Conservation (phyloP, 53 echinoderm and acorn worm genomes). For the Echinometra lucunter region DNA sequence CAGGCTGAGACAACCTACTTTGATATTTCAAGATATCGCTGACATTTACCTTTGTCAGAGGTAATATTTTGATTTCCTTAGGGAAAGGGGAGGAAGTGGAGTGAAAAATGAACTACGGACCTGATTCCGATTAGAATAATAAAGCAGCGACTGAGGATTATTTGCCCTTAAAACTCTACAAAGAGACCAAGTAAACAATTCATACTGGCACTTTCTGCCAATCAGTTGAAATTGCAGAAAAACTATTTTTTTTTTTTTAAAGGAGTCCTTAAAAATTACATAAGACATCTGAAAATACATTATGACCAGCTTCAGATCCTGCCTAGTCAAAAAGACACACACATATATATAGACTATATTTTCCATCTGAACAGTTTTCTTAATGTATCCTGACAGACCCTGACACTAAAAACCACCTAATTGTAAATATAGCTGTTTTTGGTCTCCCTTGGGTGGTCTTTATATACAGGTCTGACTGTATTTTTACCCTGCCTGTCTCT, state of each 20-base stretch:
- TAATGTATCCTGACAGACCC: background rate
- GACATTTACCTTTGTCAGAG: background rate
- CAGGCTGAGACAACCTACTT: background rate
- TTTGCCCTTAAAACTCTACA: background rate
- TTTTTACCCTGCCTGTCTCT: background rate
- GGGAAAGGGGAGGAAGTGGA: background rate
- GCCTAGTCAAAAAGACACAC: too few species aligned
- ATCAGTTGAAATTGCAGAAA: background rate
- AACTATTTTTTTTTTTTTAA: too few species aligned
- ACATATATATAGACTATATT: too few species aligned
- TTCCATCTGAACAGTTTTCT: too few species aligned
- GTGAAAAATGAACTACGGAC: constrained; percentile 2
- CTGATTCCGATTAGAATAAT: background rate
- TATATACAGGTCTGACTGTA: background rate
- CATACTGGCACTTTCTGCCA: background rate
- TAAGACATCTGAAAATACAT: too few species aligned
- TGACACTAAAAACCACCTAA: background rate
- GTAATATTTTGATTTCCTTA: background rate
- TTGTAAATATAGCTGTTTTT: background rate
- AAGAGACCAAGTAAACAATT: background rate
- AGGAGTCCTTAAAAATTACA: too few species aligned
- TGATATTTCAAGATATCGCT: background rate
- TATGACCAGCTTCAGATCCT: too few species aligned
- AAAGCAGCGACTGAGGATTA: background rate
- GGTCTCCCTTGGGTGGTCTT: background rate